Evolutionary conservation across 2,797 vertebrate species (phyloP).

Genomic region (Peromyscus eremicus): DNA sequence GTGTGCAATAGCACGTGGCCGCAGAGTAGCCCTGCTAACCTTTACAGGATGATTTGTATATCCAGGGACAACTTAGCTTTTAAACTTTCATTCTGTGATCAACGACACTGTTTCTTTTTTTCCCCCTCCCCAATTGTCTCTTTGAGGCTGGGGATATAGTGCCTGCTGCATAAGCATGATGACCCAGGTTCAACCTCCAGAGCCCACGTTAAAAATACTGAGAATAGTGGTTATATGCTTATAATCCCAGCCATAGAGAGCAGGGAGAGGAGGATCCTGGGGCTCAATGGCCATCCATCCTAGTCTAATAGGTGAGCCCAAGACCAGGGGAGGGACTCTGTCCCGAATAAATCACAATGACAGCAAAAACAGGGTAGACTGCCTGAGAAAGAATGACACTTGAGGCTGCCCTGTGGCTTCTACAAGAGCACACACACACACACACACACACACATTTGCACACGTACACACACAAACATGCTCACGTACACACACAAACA

Average conservation of each 20-base stretch:
- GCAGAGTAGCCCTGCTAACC: not conserved
- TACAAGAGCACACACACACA: not conserved
- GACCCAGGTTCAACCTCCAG: not conserved
- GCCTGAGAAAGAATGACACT: not conserved
- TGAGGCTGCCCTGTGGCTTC: not conserved
- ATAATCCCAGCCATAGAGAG: not conserved
- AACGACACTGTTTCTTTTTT: not conserved
- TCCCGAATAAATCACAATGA: not conserved
- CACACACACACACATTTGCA: not conserved
- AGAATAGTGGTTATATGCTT: not conserved
- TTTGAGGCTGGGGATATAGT: not conserved
- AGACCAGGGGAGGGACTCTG: not conserved
- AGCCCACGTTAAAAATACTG: not conserved
- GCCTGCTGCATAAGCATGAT: not conserved
- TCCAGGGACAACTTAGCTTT: not conserved
- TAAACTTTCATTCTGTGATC: not conserved
- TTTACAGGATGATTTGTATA: not conserved
- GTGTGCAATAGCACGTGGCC: fast-evolving
- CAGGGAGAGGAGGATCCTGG: not conserved
- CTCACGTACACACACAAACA: not conserved
- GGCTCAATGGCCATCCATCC: not conserved
- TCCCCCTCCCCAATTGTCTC: not conserved
- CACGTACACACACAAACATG: not conserved
- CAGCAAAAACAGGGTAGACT: not conserved
- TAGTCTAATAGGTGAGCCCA: not conserved